A percentile compares a stretch with the other conserved stretches of the same genome.
These are phyloP conservation scores for Mirounga angustirostris DNA, from an alignment of 2,113 vertebrate genomes.

Conservation along the genomic window DNA sequence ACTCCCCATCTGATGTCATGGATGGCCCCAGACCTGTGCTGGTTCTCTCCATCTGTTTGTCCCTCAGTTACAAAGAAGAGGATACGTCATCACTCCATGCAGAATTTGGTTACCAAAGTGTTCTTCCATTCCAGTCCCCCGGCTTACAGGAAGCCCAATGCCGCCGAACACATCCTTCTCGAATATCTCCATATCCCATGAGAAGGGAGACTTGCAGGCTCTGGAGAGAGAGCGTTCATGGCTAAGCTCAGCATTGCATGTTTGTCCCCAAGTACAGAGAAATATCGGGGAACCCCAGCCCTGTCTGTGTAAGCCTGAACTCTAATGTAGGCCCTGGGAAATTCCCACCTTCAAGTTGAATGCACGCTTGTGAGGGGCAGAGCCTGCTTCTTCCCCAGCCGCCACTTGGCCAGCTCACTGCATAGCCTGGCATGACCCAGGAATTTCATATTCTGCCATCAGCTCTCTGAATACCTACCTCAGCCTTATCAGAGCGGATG, in stretches of 20 bases:
- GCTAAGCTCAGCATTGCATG: not conserved
- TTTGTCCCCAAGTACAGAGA: not conserved
- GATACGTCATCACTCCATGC: not conserved
- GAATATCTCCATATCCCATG: not conserved
- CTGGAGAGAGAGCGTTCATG: not conserved
- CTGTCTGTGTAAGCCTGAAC: not conserved
- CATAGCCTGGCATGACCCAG: not conserved
- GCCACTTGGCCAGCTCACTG: not conserved
- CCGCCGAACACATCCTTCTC: not conserved
- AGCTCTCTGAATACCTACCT: not conserved
- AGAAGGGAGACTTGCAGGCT: not conserved
- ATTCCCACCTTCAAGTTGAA: not conserved
- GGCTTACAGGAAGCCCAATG: not conserved
- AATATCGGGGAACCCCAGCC: not conserved
- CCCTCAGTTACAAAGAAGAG: not conserved
- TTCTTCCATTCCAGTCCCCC: not conserved
- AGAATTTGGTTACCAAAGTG: not conserved
- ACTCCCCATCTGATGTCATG: constrained; percentile 67
- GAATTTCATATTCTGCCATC: not conserved
- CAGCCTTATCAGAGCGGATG: not conserved
- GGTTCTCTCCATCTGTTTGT: constrained; percentile 19
- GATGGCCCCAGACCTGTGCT: constrained; percentile 29
- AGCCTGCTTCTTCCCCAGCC: not conserved
- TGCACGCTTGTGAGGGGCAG: not conserved
- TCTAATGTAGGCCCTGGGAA: not conserved